phyloP scores from a whole-genome alignment of 2,113 vertebrate species.

The Gobius niger region DNA sequence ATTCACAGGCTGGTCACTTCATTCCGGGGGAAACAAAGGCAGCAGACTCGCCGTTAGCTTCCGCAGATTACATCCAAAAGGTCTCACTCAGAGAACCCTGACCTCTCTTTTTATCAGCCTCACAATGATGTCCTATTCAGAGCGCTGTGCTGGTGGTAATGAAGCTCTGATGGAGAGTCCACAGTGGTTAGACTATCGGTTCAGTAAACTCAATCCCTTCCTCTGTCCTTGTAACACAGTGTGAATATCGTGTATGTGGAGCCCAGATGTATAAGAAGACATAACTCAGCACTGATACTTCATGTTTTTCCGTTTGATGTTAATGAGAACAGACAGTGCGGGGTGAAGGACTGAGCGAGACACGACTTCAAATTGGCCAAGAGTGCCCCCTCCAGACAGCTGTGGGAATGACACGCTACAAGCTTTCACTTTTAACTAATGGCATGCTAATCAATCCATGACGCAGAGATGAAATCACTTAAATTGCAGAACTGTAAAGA shows the following conservation, averaged over 20 bases:
- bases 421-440: too few species aligned
- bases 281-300: too few species aligned
- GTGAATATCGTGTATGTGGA: too few species aligned
- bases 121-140: conserved; percentile 24
- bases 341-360: too few species aligned
- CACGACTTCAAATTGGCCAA: too few species aligned
- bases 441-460: too few species aligned
- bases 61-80: conserved; percentile 31
- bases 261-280: conserved; percentile 10
- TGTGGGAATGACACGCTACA: too few species aligned
- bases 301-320: too few species aligned
- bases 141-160: conserved; percentile 30
- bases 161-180: conserved; percentile 41
- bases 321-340: too few species aligned
- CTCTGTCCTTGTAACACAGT: conserved; percentile 57
- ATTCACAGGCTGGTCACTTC: neutral
- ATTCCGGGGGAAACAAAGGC: neutral
- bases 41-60: neutral
- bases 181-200: conserved; percentile 11
- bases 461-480: too few species aligned
- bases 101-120: conserved; percentile 32
- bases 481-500: too few species aligned
- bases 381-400: too few species aligned
- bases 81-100: conserved; percentile 16
- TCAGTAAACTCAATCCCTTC: conserved; percentile 27